These are phyloP conservation scores for Glossophaga mutica DNA, from an alignment of 2,797 vertebrate species.

Conservation along the genomic window DNA sequence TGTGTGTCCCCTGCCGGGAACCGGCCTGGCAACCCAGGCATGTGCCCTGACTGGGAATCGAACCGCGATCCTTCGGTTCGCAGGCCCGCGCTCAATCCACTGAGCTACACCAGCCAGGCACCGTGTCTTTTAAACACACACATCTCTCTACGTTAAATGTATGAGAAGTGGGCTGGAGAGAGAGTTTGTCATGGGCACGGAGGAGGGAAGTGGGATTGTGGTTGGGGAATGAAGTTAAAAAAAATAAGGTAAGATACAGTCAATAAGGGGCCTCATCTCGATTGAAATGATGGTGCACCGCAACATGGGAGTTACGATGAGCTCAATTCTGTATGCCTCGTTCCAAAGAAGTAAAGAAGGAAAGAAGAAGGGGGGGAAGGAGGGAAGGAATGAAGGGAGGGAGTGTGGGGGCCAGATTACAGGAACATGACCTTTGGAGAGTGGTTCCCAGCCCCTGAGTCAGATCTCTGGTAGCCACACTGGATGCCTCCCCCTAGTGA, in stretches of 20 bases:
- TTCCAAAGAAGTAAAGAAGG: not conserved
- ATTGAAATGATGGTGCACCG: not conserved
- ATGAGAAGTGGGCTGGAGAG: not conserved
- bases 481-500: not conserved
- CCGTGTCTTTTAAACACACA: not conserved
- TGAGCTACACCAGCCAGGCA: no score
- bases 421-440: not conserved
- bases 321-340: not conserved
- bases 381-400: no score
- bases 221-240: not conserved
- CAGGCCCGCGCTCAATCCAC: no score
- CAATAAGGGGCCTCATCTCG: not conserved
- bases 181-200: not conserved
- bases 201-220: not conserved
- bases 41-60: no score
- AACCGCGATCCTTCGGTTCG: no score
- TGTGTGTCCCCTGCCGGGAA: no score
- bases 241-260: not conserved
- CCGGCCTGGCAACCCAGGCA: no score
- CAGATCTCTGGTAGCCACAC: not conserved
- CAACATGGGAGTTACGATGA: not conserved
- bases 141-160: not conserved
- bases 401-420: not conserved
- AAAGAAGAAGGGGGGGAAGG: not conserved
- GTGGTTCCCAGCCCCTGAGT: not conserved